Percentiles rank a stretch among this genome's conserved stretches.
Evolutionary conservation across 2,113 vertebrate genomes (phyloP).

Genomic region (Euleptes europaea): DNA sequence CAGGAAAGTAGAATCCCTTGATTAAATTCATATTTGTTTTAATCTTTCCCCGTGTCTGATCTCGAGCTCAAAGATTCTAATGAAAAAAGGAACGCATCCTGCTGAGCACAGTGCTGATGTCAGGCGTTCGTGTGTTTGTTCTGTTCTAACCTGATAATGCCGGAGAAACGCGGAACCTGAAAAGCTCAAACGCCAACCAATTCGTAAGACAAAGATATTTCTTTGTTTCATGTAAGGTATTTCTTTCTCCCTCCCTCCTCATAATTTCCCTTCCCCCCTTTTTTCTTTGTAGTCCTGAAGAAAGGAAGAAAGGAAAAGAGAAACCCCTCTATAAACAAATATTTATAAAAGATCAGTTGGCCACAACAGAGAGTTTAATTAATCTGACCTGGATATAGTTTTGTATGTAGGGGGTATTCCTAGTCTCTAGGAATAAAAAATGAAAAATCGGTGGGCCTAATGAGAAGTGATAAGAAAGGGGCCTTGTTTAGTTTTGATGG

Average conservation of each 20-base stretch:
- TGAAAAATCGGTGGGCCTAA: slow-evolving; percentile 1
- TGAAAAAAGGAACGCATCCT: slow-evolving; percentile 78
- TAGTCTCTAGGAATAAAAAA: slow-evolving; percentile 12
- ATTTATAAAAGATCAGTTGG: slow-evolving; percentile 44
- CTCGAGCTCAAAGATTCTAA: slow-evolving; percentile 83
- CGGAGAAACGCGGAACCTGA: slow-evolving; percentile 51
- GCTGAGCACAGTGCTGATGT: slow-evolving; percentile 77
- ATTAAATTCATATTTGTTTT: slow-evolving; percentile 99
- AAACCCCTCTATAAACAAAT: slow-evolving; percentile 34
- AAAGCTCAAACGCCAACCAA: slow-evolving; percentile 50
- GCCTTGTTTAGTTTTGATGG: slow-evolving; percentile 30
- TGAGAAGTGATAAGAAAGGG: slow-evolving; percentile 13
- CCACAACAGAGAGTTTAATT: slow-evolving; percentile 53
- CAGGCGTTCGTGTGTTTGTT: slow-evolving; percentile 74
- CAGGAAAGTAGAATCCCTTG: slow-evolving; percentile 87
- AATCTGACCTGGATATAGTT: slow-evolving; percentile 30
- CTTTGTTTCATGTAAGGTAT: slow-evolving; percentile 48
- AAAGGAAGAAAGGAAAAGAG: neutral
- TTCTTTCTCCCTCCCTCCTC: neutral
- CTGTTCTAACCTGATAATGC: slow-evolving; percentile 76
- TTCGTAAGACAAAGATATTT: slow-evolving; percentile 66
- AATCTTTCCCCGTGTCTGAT: slow-evolving; percentile 90
- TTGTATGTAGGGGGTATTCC: slow-evolving; percentile 38
- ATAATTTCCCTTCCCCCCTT: neutral
- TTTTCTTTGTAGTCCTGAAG: slow-evolving; percentile 38